Conservation (phyloP, 2,888 invertebrate genomes). For the Latrodectus hesperus region DNA sequence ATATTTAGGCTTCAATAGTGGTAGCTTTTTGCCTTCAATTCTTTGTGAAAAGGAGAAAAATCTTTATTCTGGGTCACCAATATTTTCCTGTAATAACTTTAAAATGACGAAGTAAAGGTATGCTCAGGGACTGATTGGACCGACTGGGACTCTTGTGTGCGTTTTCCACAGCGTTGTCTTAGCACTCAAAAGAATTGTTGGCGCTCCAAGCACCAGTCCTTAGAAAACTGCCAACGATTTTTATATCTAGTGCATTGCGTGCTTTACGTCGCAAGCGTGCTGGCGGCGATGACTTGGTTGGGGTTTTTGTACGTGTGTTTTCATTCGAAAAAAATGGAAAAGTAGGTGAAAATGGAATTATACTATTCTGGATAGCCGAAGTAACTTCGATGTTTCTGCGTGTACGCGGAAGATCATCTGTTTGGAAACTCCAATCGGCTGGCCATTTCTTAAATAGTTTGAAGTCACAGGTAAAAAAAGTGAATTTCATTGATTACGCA, state of each 20-base stretch:
- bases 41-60: no score
- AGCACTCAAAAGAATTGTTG: not conserved
- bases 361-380: not conserved
- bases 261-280: not conserved
- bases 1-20: no score
- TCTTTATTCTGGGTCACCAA: no score
- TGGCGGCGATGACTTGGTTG: not conserved
- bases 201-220: not conserved
- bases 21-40: no score
- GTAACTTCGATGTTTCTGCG: not conserved
- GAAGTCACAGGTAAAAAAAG: not conserved
- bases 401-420: not conserved
- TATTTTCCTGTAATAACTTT: no score
- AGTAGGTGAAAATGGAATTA: constrained; percentile 1
- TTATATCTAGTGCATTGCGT: not conserved
- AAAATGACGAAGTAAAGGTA: not conserved
- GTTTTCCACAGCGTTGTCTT: not conserved
- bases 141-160: not conserved
- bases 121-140: not conserved
- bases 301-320: not conserved
- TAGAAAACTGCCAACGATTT: not conserved
- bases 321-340: not conserved
- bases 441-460: not conserved
- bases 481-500: not conserved
- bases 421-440: not conserved